These are phyloP conservation scores for Sorex fumeus DNA, from an alignment of 2,113 vertebrate species.

Conservation along the genomic window DNA sequence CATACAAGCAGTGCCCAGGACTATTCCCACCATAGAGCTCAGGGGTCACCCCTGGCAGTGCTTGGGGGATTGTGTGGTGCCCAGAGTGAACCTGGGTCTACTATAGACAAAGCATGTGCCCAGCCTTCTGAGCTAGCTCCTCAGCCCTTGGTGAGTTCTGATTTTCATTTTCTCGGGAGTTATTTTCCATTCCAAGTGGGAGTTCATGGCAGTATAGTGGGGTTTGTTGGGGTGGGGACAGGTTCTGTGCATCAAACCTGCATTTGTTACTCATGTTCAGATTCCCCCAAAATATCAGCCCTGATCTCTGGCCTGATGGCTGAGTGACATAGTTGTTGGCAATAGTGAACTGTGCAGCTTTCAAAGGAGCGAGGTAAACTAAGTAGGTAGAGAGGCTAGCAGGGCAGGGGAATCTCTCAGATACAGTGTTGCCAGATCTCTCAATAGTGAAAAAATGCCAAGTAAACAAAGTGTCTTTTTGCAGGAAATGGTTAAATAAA, in stretches of 20 bases:
- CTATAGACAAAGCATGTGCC: too few relatives aligned
- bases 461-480: not conserved
- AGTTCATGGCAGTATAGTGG: not conserved
- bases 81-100: too few relatives aligned
- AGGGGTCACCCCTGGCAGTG: too few relatives aligned
- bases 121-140: too few relatives aligned
- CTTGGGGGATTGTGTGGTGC: too few relatives aligned
- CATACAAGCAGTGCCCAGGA: too few relatives aligned
- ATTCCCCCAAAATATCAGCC: too few relatives aligned
- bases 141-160: not conserved
- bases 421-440: not conserved
- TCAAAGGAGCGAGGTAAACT: not conserved
- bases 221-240: not conserved
- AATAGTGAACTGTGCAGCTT: not conserved
- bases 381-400: not conserved
- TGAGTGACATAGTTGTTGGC: not conserved
- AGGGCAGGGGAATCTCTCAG: not conserved
- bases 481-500: not conserved
- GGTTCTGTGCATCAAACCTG: too few relatives aligned
- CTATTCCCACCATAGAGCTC: too few relatives aligned
- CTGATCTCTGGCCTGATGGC: too few relatives aligned
- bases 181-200: not conserved
- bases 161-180: not conserved
- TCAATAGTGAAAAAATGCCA: conserved; percentile 3
- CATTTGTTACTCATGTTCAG: too few relatives aligned